These are phyloP conservation scores for Streblospio benedicti DNA, from an alignment of 1,140 invertebrate species.

Conservation along the genomic window DNA sequence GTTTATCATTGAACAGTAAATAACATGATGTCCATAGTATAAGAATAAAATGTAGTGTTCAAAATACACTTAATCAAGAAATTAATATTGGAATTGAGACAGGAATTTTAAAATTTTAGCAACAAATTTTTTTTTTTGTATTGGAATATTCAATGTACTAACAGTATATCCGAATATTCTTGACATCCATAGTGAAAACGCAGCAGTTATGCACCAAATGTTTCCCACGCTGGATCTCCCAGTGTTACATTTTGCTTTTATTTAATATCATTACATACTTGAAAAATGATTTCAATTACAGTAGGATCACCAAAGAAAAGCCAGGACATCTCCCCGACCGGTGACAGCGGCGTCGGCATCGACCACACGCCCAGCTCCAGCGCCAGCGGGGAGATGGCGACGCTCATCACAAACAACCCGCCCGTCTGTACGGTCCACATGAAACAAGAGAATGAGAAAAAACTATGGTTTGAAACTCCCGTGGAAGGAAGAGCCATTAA, in stretches of 20 bases:
- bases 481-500: slow-evolving; percentile 5
- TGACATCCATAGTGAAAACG: neutral
- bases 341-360: slow-evolving; percentile 3
- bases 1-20: too few relatives aligned
- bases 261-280: neutral
- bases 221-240: neutral
- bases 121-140: too few relatives aligned
- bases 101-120: too few relatives aligned
- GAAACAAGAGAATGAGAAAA: neutral
- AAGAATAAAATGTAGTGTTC: too few relatives aligned
- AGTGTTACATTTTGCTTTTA: neutral
- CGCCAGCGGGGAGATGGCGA: neutral
- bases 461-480: neutral
- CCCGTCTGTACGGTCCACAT: neutral
- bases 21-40: too few relatives aligned
- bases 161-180: neutral
- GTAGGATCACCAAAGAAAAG: neutral
- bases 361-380: neutral
- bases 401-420: neutral
- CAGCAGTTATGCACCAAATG: neutral
- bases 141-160: too few relatives aligned
- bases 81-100: too few relatives aligned
- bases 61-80: too few relatives aligned
- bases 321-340: slow-evolving; percentile 1
- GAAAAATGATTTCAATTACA: neutral